Evolutionary conservation across 2,797 vertebrate genomes (phyloP), one percentile per base, ranked within the genome.

Genomic region (Anas bernieri): DNA sequence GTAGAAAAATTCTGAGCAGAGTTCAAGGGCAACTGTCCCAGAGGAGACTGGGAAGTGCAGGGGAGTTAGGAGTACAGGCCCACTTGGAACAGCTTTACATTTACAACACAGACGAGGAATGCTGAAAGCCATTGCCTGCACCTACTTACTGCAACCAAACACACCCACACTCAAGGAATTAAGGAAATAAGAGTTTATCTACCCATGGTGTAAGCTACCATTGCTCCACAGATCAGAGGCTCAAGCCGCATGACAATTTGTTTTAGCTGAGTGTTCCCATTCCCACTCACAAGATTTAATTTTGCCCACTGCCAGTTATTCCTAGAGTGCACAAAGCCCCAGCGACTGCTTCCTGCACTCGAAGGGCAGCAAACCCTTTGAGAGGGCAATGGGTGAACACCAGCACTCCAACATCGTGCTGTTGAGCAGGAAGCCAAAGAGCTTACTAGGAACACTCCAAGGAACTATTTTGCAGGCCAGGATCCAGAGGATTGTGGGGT

Each of bases 21-120:
- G 45, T 76, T 93, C 92, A 96, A 95, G 86, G 86, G 28, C 88
- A 94, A 25, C 64, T 77, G 48, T 85, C 56, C 64, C 3, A 0
- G 55, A 95, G 64, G 17, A 86, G 68, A 77, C 43, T 77, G 70
- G 83, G 70, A 86, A 88, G 31, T 4, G 6, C 61, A 55, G 37
- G 50, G 31, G 37, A 84, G 48, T 59, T 82, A 69, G 80, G 35
- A 92, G 86, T 18, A 9, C 21, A 46, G 35, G 41, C 78, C 64
- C 4, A 1, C 67, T 68, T 85, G 72, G 72, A 92, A 82, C 39
- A 82, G 37, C 55, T 93, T 92, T n/a, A 77, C 4, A 35, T 41
- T 77, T 83, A 80, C 2, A 0, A n/a, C 0, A 0, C 4, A 52
- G 37, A 72, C 31, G 3, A 85, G 83, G 46, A 81, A 88, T 10